These are phyloP conservation scores for Trichopoda pennipes DNA, from an alignment of 2,888 invertebrate genomes.

Conservation along the genomic window DNA sequence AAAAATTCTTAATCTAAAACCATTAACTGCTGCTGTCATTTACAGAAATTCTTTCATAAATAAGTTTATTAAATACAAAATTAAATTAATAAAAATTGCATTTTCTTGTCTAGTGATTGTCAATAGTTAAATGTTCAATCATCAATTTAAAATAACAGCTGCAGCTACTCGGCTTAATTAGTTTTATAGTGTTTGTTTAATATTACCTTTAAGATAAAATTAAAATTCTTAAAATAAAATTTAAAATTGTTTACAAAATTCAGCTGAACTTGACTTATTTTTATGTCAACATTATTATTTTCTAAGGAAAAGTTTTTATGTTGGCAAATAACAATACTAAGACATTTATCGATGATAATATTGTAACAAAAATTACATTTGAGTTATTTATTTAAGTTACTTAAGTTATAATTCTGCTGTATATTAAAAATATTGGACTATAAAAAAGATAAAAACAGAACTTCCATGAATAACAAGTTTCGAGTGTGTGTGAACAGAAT, in stretches of 20 bases:
- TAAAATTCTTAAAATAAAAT: not conserved
- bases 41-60: conserved; percentile 26
- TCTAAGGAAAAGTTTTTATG: too few relatives aligned
- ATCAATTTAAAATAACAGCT: conserved; percentile 56
- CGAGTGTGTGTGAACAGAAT: too few relatives aligned
- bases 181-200: conserved; percentile 39
- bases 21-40: conserved; percentile 18
- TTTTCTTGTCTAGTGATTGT: conserved; percentile 42
- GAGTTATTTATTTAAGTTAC: too few relatives aligned
- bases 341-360: too few relatives aligned
- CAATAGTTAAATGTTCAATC: conserved; percentile 45
- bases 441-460: too few relatives aligned
- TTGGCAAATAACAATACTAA: too few relatives aligned
- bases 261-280: too few relatives aligned
- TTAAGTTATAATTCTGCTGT: too few relatives aligned
- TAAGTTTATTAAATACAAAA: conserved; percentile 13
- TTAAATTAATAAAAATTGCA: conserved; percentile 7
- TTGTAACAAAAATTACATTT: too few relatives aligned
- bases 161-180: conserved; percentile 30
- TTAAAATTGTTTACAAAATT: not conserved
- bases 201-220: conserved; percentile 43
- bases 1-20: not conserved
- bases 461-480: too few relatives aligned
- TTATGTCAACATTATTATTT: too few relatives aligned
- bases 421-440: too few relatives aligned